phyloP scores from a whole-genome alignment of 2,888 invertebrate species.

The Hirudinaria manillensis region DNA sequence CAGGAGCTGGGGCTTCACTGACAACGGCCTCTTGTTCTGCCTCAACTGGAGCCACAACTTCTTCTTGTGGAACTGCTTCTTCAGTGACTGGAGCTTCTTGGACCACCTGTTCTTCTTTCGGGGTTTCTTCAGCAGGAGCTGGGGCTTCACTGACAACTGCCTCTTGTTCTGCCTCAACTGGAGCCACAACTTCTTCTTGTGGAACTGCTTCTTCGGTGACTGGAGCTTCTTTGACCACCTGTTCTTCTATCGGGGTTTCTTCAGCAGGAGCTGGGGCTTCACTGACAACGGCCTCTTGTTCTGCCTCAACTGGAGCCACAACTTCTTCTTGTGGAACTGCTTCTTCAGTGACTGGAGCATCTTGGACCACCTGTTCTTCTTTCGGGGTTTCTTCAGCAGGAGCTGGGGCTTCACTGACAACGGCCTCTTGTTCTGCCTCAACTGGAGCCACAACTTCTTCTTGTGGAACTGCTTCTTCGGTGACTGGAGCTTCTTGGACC shows the following conservation, averaged over 20 bases:
- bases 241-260: slow-evolving; percentile 27
- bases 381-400: background rate
- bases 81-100: background rate
- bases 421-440: background rate
- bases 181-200: background rate
- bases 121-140: background rate
- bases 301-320: too few relatives aligned
- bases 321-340: background rate
- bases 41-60: too few relatives aligned
- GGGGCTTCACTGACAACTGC: background rate
- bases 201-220: background rate
- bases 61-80: background rate
- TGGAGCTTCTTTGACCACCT: background rate
- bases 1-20: background rate
- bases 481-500: background rate
- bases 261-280: background rate
- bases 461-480: background rate
- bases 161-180: background rate
- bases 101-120: background rate
- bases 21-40: background rate
- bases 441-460: background rate
- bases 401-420: background rate
- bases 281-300: background rate
- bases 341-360: background rate
- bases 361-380: background rate